These are phyloP conservation scores for Monopterus albus DNA, from an alignment of 2,113 vertebrate species.

Conservation along the genomic window DNA sequence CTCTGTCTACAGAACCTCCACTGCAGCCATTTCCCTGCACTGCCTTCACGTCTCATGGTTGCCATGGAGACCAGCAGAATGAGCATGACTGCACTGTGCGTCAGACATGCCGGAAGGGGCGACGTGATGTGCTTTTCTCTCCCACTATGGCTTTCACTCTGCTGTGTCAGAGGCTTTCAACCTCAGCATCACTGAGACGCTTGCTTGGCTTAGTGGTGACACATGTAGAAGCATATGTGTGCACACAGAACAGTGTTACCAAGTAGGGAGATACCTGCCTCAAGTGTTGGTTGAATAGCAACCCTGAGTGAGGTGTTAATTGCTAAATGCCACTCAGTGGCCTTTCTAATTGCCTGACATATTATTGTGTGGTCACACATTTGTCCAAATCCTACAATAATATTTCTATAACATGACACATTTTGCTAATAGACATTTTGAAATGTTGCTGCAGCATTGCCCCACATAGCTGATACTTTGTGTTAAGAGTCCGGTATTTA, in stretches of 20 bases:
- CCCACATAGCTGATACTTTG: neutral
- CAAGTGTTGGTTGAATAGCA: constrained; percentile 59
- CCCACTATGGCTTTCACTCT: constrained; percentile 72
- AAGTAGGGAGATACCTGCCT: constrained; percentile 51
- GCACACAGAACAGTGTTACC: constrained; percentile 13
- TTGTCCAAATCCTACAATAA: constrained; percentile 2
- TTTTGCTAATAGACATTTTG: neutral
- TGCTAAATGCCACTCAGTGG: constrained; percentile 67
- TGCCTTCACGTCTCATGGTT: constrained; percentile 75
- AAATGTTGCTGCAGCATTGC: neutral
- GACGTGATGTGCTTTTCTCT: constrained; percentile 66
- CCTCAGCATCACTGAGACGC: constrained; percentile 63
- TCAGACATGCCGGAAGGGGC: constrained; percentile 79
- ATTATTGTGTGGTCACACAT: constrained; percentile 14
- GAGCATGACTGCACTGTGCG: constrained; percentile 79
- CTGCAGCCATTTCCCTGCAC: constrained; percentile 76
- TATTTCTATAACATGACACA: neutral
- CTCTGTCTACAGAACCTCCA: constrained; percentile 73
- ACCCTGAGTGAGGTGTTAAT: constrained; percentile 66
- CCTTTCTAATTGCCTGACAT: constrained; percentile 33
- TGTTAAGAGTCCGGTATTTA: neutral
- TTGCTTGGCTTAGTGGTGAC: constrained; percentile 25
- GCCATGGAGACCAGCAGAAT: constrained; percentile 75
- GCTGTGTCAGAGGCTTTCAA: constrained; percentile 73
- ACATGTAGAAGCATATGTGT: constrained; percentile 49